A percentile compares a stretch with the other conserved stretches of the same genome.
phyloP scores from a whole-genome alignment of 2,797 vertebrate species.

The Anguilla anguilla region DNA sequence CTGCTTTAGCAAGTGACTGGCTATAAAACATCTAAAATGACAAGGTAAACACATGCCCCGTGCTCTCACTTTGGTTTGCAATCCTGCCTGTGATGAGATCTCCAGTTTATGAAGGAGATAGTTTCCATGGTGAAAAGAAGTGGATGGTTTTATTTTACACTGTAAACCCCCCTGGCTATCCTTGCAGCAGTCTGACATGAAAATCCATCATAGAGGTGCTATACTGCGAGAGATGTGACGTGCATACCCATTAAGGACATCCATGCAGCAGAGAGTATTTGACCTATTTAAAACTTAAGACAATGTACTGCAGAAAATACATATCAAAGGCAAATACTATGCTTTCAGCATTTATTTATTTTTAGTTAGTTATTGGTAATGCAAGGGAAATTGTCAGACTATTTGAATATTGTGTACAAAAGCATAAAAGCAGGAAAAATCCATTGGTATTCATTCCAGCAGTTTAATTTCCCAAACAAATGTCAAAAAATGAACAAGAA shows the following conservation, averaged over 20 bases:
- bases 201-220: background rate
- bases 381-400: too few species aligned
- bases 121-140: conserved; percentile 19
- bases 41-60: background rate
- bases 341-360: too few species aligned
- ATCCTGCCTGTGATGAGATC: background rate
- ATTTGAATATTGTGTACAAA: too few species aligned
- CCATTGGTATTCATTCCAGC: background rate
- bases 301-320: background rate
- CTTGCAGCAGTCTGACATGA: background rate
- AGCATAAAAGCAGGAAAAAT: background rate
- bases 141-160: background rate
- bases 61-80: background rate
- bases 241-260: background rate
- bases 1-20: background rate
- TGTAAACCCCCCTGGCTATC: background rate
- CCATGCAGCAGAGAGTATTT: background rate
- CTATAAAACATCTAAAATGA: background rate
- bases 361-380: too few species aligned
- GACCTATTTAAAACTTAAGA: background rate
- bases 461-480: too few species aligned
- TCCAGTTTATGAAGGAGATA: background rate
- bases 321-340: background rate
- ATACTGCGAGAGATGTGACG: background rate
- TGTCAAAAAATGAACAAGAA: background rate